Conservation (phyloP, 2,797 vertebrate species). For the Muscicapa comitata region DNA sequence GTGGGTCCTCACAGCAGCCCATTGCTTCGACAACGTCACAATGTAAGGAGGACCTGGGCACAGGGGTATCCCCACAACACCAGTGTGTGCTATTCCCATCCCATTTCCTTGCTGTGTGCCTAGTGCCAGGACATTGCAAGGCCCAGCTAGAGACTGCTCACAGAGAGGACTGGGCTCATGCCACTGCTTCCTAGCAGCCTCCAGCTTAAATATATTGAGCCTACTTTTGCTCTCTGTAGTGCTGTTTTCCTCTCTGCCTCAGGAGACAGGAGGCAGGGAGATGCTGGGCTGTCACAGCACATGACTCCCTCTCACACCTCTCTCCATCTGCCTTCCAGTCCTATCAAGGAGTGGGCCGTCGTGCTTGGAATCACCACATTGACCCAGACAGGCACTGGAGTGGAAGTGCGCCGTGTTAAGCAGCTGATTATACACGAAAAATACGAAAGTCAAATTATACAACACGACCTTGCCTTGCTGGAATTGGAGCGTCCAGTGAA, state of each 20-base stretch:
- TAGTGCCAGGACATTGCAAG: neutral
- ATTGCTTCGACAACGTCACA: neutral
- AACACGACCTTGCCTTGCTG: neutral
- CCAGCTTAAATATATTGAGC: too few species aligned
- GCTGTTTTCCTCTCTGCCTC: neutral
- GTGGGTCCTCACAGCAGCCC: neutral
- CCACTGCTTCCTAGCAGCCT: neutral
- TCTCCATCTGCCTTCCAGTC: neutral
- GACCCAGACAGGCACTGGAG: neutral
- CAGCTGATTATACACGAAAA: fast-evolving
- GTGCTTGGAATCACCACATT: neutral
- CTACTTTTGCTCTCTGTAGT: fast-evolving
- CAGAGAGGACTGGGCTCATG: neutral
- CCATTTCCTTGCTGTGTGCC: neutral
- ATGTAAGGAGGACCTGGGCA: neutral
- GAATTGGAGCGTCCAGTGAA: neutral
- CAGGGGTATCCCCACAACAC: fast-evolving
- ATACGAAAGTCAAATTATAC: fast-evolving
- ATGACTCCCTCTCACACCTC: neutral
- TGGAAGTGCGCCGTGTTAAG: neutral
- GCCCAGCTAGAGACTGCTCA: neutral
- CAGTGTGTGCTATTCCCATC: fast-evolving
- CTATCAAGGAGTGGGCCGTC: fast-evolving
- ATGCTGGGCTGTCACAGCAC: neutral
- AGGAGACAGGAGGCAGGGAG: neutral